Base-by-base conservation (phyloP, 2,113 vertebrate genomes). In the Brevimyrus niger region DNA sequence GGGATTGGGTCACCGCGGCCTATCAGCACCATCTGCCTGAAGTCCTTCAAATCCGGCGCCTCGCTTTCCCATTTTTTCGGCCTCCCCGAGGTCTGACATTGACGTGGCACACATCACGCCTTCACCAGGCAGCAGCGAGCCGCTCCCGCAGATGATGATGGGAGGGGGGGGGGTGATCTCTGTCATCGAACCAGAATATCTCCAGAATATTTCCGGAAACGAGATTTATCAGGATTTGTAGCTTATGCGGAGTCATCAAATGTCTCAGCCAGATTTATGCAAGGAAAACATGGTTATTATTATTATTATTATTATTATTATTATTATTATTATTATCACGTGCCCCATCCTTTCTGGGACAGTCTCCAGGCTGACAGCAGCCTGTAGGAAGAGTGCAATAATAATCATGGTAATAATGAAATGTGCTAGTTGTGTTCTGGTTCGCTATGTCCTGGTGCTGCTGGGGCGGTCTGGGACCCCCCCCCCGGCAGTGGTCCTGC, bases 11-110 rank as follows among this genome's bases (percentile, higher is more conserved):
- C 91, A 92, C 92, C 92, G 87, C 91, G 89, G 92, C 91, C 69
- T 92, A 92, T 90, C 31, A 83, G 90, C 93, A 93, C 94, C 95
- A 94, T 91, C 94, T 95, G 94, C 94, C 93, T 89, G 85, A 90
- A 88, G 73, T 35, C 92, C 90, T 94, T 93, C 91, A 93, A 93
- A 94, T 93, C 90, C 58, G 93, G 92, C 93, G 93, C 92, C 73
- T 89, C 88, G 92, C 91, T 90, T 58, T 93, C 55, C 88, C 76
- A 84, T 84, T 84, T 84, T 84, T 61, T 44, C 80, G 1, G 48
- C 80, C 51, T 10, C 10, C 15, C 31, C 42, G 35, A 61, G 38
- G 27, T n/a, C 21, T 61, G 88, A 89, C 88, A 38, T 27, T n/a
- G 17, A 50, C 21, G 47, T 42, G 88, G 46, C 17, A 58, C 17